Base-by-base conservation (phyloP, 2,797 vertebrate genomes). In the Chaunax sp. region DNA sequence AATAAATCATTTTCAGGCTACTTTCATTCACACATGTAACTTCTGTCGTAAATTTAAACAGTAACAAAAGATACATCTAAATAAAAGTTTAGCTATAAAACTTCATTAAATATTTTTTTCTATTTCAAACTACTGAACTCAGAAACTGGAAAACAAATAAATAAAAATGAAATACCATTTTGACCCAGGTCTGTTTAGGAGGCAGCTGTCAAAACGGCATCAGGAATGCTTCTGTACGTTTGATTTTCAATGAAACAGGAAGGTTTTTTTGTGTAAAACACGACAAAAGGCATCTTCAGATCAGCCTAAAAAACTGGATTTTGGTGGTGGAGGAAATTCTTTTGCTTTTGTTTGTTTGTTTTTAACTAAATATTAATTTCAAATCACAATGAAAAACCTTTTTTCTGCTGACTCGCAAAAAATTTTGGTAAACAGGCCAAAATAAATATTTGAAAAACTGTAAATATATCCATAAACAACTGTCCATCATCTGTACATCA, bases 171-270 rank as follows among this genome's bases (percentile, higher is more conserved):
- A 73, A 77, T 50, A 61, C 3, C 6, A 40, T 69, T 66, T 64
- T 84, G 71, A 81, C 53, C 40, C 61, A 67, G 46, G 60, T 80
- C 22, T 79, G 72, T 69, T 80, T 64, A 76, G 72, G 81, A 72
- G 81, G 72, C 80, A 80, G 81, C 69, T 82, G 81, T 93, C 82
- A 77, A 67, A 55, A 86, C 82, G 81, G 87, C 85, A 77, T 64
- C 69, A 90, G 94, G 93, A 95, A 95, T 94, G 93, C 84, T 90
- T 92, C 74, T 91, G 83, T 89, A 83, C 79, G 81, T 87, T 81
- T 74, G 54, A 69, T 71, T 85, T 76, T 78, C 61, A 80, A 69
- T 72, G 74, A 87, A 90, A 91, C 80, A 80, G 72, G 47, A 82
- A 41, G 52, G 51, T 37, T 26, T 55, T 41, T 72, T 44, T 43